These are phyloP conservation scores for Lagothrix lagotricha DNA, from an alignment of 2,797 vertebrate genomes.

Conservation along the genomic window DNA sequence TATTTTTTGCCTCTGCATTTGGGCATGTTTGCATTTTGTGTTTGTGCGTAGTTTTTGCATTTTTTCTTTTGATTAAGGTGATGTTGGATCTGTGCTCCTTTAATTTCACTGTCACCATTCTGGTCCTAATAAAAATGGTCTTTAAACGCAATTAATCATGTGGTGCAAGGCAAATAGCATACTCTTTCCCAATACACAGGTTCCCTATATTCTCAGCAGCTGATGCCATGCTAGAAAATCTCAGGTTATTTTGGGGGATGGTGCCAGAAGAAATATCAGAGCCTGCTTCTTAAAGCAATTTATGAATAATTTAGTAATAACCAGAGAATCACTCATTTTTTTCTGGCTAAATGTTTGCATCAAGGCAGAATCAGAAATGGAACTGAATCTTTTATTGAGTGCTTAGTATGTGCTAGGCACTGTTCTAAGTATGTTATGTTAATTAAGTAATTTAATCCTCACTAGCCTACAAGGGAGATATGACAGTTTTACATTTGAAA, in stretches of 20 bases:
- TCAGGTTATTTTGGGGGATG: background rate
- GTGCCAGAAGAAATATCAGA: background rate
- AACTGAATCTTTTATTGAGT: background rate
- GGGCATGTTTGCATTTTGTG: background rate
- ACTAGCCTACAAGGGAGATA: background rate
- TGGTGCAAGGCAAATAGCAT: background rate
- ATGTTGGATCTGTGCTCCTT: background rate
- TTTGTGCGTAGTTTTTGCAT: background rate
- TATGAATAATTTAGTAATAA: background rate
- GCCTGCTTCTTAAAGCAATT: background rate
- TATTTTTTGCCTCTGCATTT: background rate
- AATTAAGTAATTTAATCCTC: background rate
- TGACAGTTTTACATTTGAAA: background rate
- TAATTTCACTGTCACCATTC: slow-evolving; percentile 1
- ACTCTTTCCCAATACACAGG: fast-evolving
- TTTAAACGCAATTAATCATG: background rate
- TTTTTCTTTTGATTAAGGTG: background rate
- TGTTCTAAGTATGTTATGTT: background rate
- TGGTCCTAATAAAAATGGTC: background rate
- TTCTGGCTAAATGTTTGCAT: background rate
- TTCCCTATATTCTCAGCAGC: background rate
- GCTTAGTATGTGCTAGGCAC: background rate
- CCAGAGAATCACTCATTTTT: background rate
- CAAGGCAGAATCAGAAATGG: background rate
- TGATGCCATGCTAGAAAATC: background rate